Evolutionary conservation across 1,140 invertebrate genomes (phyloP).

Genomic region (Theocolax elegans): DNA sequence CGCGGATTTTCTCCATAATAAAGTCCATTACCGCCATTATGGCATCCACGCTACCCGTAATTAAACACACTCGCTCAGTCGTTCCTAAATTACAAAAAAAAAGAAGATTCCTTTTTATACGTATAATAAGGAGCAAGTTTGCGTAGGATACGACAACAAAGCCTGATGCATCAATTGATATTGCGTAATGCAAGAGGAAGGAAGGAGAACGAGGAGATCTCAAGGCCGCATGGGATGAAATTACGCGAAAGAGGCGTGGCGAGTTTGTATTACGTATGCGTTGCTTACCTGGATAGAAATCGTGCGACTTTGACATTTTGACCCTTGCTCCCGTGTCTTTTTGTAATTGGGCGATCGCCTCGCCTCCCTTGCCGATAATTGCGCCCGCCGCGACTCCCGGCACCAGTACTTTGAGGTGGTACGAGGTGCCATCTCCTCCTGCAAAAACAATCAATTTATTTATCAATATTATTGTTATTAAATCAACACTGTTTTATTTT

Average conservation of each 20-base stretch:
- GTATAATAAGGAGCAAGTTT: neutral
- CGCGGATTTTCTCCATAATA: constrained; percentile 97
- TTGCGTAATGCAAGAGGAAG: constrained; percentile 20
- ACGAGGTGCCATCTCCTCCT: constrained; percentile 81
- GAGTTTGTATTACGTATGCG: neutral
- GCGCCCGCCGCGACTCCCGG: constrained; percentile 95
- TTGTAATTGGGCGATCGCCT: constrained; percentile 96
- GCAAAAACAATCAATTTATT: constrained; percentile 40
- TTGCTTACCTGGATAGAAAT: constrained; percentile 93
- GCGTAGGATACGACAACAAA: neutral
- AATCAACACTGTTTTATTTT: no score
- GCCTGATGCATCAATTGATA: constrained; percentile 33
- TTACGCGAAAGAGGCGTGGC: constrained; percentile 1
- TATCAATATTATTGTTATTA: no score
- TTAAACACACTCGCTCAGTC: constrained; percentile 95
- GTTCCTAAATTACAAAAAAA: constrained; percentile 77
- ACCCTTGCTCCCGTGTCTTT: constrained; percentile 94
- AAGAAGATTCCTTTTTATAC: neutral
- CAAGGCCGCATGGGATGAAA: constrained; percentile 30
- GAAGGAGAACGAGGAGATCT: constrained; percentile 9
- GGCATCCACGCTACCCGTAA: constrained; percentile 92
- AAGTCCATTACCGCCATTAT: constrained; percentile 95
- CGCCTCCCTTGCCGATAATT: constrained; percentile 97
- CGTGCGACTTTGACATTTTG: constrained; percentile 98
- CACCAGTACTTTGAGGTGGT: constrained; percentile 95